phyloP scores from a whole-genome alignment of 2,797 vertebrate species.

The Melanotaenia trifasciata region DNA sequence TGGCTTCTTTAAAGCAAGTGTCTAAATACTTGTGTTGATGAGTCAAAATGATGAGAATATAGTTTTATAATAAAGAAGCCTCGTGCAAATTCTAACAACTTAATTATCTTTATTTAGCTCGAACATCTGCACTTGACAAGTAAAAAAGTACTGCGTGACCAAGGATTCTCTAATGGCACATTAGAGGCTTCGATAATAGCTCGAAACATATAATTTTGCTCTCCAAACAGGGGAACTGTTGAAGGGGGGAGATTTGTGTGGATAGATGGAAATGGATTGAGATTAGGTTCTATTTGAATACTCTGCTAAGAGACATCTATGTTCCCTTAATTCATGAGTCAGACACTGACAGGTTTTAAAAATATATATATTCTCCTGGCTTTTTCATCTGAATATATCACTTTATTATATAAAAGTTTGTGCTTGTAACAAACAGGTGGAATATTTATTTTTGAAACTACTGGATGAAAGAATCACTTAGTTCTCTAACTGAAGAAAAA shows the following conservation, averaged over 20 bases:
- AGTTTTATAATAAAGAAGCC: neutral
- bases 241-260: neutral
- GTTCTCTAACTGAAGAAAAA: neutral
- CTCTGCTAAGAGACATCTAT: neutral
- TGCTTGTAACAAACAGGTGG: neutral
- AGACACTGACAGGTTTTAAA: neutral
- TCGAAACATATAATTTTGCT: neutral
- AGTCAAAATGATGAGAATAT: neutral
- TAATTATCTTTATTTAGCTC: neutral
- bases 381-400: neutral
- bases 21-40: neutral
- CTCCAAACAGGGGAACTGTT: neutral
- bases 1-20: neutral
- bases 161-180: neutral
- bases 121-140: slow-evolving; percentile 1
- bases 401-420: neutral
- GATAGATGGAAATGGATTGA: neutral
- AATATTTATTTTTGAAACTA: neutral
- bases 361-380: neutral
- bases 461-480: neutral
- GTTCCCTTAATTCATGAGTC: neutral
- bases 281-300: neutral
- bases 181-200: neutral
- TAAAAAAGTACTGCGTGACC: slow-evolving; percentile 7
- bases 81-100: neutral